Evolutionary conservation across 2,797 vertebrate genomes (phyloP).

Genomic region (Epinephelus awoara): DNA sequence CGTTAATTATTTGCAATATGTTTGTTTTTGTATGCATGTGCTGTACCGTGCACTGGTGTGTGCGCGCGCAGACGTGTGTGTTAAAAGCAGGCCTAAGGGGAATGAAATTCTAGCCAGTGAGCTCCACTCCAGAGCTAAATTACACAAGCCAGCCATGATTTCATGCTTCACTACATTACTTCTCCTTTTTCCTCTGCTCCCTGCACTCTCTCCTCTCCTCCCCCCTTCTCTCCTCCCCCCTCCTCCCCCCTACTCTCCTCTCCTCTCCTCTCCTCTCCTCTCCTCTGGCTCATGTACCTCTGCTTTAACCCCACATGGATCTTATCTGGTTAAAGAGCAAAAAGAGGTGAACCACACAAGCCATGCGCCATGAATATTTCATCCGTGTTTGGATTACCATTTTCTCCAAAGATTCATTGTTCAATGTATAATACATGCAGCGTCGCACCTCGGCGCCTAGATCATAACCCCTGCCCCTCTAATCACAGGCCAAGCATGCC

Average conservation of each 20-base stretch:
- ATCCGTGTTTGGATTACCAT: constrained; percentile 82
- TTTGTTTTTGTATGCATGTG: constrained; percentile 33
- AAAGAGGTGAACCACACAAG: constrained; percentile 72
- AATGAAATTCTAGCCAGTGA: constrained; percentile 82
- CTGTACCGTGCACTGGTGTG: constrained; percentile 8
- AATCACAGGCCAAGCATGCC: constrained; percentile 64
- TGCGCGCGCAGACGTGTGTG: constrained; percentile 52
- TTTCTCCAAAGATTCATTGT: constrained; percentile 78
- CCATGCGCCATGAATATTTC: constrained; percentile 81
- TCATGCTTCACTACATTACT: constrained; percentile 87
- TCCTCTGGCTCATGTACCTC: constrained; percentile 79
- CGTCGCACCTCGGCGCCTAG: constrained; percentile 56
- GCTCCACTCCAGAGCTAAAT: constrained; percentile 86
- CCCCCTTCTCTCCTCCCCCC: too few relatives aligned
- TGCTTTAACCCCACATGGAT: constrained; percentile 79
- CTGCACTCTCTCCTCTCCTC: constrained; percentile 21
- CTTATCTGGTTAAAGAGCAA: constrained; percentile 82
- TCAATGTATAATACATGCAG: constrained; percentile 80
- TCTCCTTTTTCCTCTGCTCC: constrained; percentile 68
- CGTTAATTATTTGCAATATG: constrained; percentile 56
- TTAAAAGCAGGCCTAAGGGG: constrained; percentile 79
- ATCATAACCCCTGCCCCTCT: constrained; percentile 72
- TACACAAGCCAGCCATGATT: constrained; percentile 87
- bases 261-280: constrained; percentile 43
- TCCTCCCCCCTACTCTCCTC: too few relatives aligned